Base-by-base conservation (phyloP, 2,888 invertebrate species). In the Dryobota labecula region DNA sequence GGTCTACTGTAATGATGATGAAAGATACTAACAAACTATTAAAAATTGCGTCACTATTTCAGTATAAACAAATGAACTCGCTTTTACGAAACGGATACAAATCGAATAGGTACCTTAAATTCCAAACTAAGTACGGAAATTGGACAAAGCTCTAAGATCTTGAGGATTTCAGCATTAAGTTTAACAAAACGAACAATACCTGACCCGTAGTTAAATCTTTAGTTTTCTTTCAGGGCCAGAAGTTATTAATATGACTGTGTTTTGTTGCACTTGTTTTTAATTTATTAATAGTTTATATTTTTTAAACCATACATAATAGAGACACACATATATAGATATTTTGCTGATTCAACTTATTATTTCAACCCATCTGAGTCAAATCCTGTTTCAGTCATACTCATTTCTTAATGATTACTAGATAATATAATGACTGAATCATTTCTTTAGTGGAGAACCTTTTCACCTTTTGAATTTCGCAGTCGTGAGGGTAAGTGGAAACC, bases 121-220 rank as follows among this genome's bases (percentile, higher is more conserved):
- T 57, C 33, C 18, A 66, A 78, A 53, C 57, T 53, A 43, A 15
- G 5, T 15, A 67, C 47, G 2, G 51, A 38, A 67, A 27, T 47
- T 38, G 24, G 27, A 18, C 15, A 60, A 56, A 69, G n/a, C 53
- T 63, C 30, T 27, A 68, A 54, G 7, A 61, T 54, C 11, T 63
- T 63, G 15, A 60, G 9, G 43, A 69, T 60, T 69, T 61, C 47
- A 57, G 45, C 24, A 20, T 24, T 45, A 62, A 58, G 47, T 66
- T 66, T 60, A 60, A 61, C 20, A 18, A 36, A 64, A 60, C 27
- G 11, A 60, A 47, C 11, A 63, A 64, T 51, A 63, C 4, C 58
- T 62, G 9, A 47, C 33, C 51, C 13, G n/a, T 11, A 49, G 20
- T n/a, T 33, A 60, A 54, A 27, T 54, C 61, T 41, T 56, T 9